Evolutionary conservation across 2,888 invertebrate genomes (phyloP).

Genomic region (Cyclophora punctaria): DNA sequence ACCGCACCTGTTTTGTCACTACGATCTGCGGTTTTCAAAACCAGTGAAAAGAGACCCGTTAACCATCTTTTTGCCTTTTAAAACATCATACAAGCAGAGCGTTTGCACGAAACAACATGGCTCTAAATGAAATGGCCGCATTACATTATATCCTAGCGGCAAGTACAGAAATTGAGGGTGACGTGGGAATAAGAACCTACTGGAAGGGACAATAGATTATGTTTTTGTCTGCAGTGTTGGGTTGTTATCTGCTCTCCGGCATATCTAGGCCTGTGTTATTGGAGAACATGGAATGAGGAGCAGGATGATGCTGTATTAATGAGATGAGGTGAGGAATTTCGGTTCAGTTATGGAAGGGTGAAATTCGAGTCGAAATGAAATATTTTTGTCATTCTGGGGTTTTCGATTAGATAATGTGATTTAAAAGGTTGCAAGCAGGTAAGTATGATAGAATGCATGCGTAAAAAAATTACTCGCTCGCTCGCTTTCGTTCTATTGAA

Average conservation of each 20-base stretch:
- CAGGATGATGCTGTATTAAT: slow-evolving; percentile 7
- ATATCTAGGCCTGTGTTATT: too few relatives aligned
- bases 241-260: too few relatives aligned
- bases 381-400: too few relatives aligned
- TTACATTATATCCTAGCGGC: slow-evolving; percentile 14
- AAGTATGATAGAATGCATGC: too few relatives aligned
- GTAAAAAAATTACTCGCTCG: too few relatives aligned
- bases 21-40: slow-evolving; percentile 23
- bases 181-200: slow-evolving; percentile 20
- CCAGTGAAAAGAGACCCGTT: slow-evolving; percentile 16
- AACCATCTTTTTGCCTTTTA: slow-evolving; percentile 1
- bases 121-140: slow-evolving; percentile 21
- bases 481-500: too few relatives aligned
- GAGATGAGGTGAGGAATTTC: slow-evolving; percentile 16
- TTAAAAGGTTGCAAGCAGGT: too few relatives aligned
- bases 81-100: slow-evolving; percentile 5
- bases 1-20: slow-evolving; percentile 21
- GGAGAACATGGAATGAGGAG: too few relatives aligned
- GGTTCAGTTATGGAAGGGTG: slow-evolving; percentile 4
- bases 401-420: too few relatives aligned
- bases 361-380: too few relatives aligned
- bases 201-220: slow-evolving; percentile 8
- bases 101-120: slow-evolving; percentile 11
- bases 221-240: slow-evolving; percentile 10
- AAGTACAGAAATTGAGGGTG: slow-evolving; percentile 16